Percentiles rank a stretch among this genome's conserved stretches.
These are phyloP conservation scores for Apamea sordens DNA, from an alignment of 2,888 invertebrate species.

Conservation along the genomic window DNA sequence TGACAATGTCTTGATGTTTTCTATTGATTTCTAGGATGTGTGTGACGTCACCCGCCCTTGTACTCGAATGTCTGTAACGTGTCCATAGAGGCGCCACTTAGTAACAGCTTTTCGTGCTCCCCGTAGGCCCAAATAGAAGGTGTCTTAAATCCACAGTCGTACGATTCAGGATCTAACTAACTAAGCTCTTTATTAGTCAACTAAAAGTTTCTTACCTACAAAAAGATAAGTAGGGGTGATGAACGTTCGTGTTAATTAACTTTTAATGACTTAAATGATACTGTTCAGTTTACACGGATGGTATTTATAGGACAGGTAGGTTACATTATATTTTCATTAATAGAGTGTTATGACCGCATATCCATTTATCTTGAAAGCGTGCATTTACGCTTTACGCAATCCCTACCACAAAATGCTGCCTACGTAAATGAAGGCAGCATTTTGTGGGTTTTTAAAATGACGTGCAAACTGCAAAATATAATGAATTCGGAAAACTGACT, in stretches of 20 bases:
- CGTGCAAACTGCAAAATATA: neutral
- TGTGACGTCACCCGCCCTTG: slow-evolving; percentile 49
- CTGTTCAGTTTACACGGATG: slow-evolving; percentile 3
- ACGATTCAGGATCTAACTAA: slow-evolving; percentile 12
- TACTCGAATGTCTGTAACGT: slow-evolving; percentile 17
- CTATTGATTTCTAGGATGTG: slow-evolving; percentile 30
- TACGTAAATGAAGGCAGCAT: slow-evolving; percentile 13
- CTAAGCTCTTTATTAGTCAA: slow-evolving; percentile 6
- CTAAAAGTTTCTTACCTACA: slow-evolving; percentile 12
- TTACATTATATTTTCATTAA: slow-evolving; percentile 39
- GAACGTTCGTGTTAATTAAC: slow-evolving; percentile 2
- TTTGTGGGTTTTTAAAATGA: slow-evolving; percentile 27
- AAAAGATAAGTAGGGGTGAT: slow-evolving; percentile 13
- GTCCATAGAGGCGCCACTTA: slow-evolving; percentile 39
- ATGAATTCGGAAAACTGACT: neutral
- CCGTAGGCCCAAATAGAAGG: slow-evolving; percentile 33
- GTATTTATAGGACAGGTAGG: slow-evolving; percentile 19
- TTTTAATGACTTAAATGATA: slow-evolving; percentile 15
- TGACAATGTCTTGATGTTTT: slow-evolving; percentile 14
- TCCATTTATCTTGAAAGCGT: slow-evolving; percentile 46
- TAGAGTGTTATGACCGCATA: slow-evolving; percentile 42
- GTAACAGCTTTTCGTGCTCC: slow-evolving; percentile 36
- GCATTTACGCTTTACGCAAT: slow-evolving; percentile 22
- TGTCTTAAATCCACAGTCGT: slow-evolving; percentile 23
- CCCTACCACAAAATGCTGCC: slow-evolving; percentile 36